Evolutionary conservation across 2,888 invertebrate species (phyloP), one percentile per base, ranked within the genome.

Genomic region (Polia nebulosa): DNA sequence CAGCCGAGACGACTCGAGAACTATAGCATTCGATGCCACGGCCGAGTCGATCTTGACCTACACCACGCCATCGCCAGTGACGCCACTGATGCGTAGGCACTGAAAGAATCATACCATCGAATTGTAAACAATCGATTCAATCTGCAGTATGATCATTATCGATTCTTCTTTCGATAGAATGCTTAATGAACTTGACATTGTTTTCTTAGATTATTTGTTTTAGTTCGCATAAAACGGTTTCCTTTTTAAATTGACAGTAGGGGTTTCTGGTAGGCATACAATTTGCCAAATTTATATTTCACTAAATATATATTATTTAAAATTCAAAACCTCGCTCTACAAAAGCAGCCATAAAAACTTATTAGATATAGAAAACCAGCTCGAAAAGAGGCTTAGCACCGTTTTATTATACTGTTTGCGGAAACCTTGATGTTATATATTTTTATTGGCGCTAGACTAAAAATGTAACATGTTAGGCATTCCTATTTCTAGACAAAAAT

Each of bases 31-130:
- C 87, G 89, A 88, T 91, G 93, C 91, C 92, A 92, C 86, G 93
- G 92, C 74, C 93, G 85, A 63, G 64, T 57, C 47, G 64, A 27
- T 87, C 93, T 93, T 93, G 93, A 94, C 94, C 93, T 90, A 89
- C 87, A 84, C 87, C 76, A 72, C 68, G 67, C 84, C 66, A n/a
- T n/a, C n/a, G n/a, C n/a, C n/a, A n/a, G n/a, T n/a, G n/a, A n/a
- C 70, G 81, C 69, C 69, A 77, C 41, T 84, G 88, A 85, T 87
- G 89, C 86, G 87, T 88, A 80, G 71, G 71, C 79, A 47, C 47
- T 55, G 51, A 85, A 81, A 76, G 57, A 82, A 84, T 83, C 74
- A 70, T 63, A 78, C 72, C 80, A 78, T 82, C 79, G 47, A 59
- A 68, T 81, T 49, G 72, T 78, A 80, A 78, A 76, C 75, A 85